Evolutionary conservation across 2,888 invertebrate species (phyloP).

Genomic region (Cremastobaeus sp.): DNA sequence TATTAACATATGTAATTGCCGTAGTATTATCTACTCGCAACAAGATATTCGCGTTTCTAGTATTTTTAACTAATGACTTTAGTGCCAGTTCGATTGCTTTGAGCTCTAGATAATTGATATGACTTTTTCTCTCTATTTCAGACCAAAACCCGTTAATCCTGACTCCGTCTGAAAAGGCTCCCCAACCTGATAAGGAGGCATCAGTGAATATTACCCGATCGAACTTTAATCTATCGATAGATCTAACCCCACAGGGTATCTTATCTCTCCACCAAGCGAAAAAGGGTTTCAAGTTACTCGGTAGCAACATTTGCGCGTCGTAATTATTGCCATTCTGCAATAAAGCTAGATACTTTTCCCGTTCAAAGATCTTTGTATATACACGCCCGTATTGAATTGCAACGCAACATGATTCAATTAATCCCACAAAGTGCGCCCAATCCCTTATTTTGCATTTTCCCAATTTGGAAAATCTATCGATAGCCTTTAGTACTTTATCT

Average conservation of each 20-base stretch:
- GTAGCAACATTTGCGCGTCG: not conserved
- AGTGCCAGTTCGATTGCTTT: too few relatives aligned
- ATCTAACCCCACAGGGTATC: not conserved
- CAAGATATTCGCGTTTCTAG: too few relatives aligned
- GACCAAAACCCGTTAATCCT: conserved; percentile 25
- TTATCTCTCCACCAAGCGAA: conserved; percentile 19
- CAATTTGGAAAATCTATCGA: not conserved
- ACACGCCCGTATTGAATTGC: conserved; percentile 34
- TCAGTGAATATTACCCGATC: conserved; percentile 16
- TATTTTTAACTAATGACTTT: too few relatives aligned
- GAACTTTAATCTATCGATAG: conserved; percentile 1
- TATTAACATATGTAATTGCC: too few relatives aligned
- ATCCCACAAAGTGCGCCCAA: conserved; percentile 19
- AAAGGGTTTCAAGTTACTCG: not conserved
- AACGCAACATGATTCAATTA: conserved; percentile 28
- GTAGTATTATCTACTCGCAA: too few relatives aligned
- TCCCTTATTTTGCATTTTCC: not conserved
- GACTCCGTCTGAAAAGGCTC: not conserved
- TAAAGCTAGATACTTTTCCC: conserved; percentile 12
- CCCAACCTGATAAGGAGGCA: conserved; percentile 17
- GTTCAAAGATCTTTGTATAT: conserved; percentile 30
- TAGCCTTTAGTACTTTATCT: not conserved
- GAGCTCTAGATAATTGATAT: conserved; percentile 60
- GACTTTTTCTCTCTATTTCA: conserved; percentile 24
- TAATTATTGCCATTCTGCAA: not conserved